A percentile compares a stretch with the other conserved stretches of the same genome.
Evolutionary conservation across 2,797 vertebrate genomes (phyloP).

Genomic region (Muscicapa comitata): DNA sequence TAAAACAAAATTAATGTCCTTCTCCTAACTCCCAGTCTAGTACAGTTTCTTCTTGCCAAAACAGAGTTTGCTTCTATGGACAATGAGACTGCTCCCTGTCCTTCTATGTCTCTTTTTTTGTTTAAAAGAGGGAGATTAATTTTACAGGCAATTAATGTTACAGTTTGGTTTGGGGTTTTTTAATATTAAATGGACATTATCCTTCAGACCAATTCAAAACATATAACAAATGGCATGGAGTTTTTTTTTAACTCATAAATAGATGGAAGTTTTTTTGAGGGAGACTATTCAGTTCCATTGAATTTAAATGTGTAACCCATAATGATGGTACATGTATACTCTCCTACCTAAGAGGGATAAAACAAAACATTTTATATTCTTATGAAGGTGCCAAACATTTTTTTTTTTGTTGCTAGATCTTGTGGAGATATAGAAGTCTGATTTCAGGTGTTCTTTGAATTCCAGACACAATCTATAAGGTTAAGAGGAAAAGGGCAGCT

Average conservation of each 20-base stretch:
- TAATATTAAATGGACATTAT: neutral
- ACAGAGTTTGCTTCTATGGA: neutral
- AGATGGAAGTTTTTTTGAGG: neutral
- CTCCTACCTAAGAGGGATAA: neutral
- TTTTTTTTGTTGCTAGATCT: neutral
- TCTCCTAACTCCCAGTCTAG: neutral
- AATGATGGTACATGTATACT: accelerated
- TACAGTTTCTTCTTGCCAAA: neutral
- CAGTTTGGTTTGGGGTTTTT: neutral
- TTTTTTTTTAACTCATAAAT: neutral
- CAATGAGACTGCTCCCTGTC: neutral
- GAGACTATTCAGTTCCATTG: neutral
- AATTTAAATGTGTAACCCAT: neutral
- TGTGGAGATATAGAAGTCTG: neutral
- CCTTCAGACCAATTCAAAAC: neutral
- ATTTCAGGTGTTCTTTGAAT: neutral
- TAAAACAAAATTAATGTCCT: neutral
- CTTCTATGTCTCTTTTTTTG: neutral
- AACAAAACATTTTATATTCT: neutral
- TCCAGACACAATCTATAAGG: neutral
- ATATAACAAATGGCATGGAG: neutral
- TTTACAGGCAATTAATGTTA: neutral
- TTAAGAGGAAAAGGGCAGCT: neutral
- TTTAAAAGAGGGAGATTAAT: neutral
- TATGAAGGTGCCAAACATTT: neutral